phyloP scores from a whole-genome alignment of 92 coral and sea anemone species.

The Parazoanthus swiftii region DNA sequence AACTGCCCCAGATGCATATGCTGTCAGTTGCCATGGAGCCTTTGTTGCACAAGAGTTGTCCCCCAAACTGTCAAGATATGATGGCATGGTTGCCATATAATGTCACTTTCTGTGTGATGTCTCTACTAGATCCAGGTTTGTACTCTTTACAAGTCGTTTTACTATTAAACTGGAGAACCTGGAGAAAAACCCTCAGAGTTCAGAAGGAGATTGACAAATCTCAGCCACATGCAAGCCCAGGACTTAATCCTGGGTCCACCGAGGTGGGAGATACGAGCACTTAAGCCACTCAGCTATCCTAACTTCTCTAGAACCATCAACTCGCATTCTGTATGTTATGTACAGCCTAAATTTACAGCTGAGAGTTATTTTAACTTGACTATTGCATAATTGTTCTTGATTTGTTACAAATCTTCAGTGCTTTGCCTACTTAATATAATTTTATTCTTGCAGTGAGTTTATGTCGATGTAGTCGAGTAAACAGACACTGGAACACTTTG shows the following conservation, averaged over 20 bases:
- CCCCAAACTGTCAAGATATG: conserved; percentile 98
- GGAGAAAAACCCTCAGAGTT: no score
- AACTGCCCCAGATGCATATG: conserved; percentile 97
- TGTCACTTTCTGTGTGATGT: conserved; percentile 68
- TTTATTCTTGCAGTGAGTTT: conserved; percentile 68
- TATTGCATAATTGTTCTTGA: no score
- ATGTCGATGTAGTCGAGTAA: conserved; percentile 85
- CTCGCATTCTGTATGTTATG: no score
- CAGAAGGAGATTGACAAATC: no score
- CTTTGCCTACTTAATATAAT: background rate
- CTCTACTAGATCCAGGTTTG: conserved; percentile 86
- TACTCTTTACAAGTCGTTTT: background rate
- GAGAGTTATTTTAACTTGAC: no score
- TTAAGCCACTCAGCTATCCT: no score
- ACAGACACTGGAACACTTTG: conserved; percentile 81
- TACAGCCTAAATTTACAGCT: no score
- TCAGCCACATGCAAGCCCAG: no score
- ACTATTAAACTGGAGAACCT: no score
- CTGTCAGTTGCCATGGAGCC: conserved; percentile 97
- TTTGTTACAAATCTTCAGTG: background rate
- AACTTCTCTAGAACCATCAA: no score
- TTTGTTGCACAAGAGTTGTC: conserved; percentile 84
- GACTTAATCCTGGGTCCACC: no score
- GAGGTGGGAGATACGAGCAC: no score
- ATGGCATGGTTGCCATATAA: conserved; percentile 93